Evolutionary conservation across 2,797 vertebrate genomes (phyloP), one percentile per base, ranked within the genome.

Genomic region (Alectoris magna): DNA sequence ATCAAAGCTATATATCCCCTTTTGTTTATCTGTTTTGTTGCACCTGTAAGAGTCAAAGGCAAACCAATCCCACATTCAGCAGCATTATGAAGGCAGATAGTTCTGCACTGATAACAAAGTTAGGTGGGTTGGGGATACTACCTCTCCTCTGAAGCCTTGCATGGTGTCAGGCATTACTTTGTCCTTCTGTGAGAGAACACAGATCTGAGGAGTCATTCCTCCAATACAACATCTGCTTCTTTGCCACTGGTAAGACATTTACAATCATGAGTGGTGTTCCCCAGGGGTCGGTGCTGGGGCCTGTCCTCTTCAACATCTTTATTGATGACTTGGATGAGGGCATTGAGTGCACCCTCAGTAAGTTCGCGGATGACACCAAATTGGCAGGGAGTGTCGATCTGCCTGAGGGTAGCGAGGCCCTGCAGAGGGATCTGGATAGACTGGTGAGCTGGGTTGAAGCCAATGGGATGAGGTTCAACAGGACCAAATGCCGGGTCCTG

Each of bases 81-180:
- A 62, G 41, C 62, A 14, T 1, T 59, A 43, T 43, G 53, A 88
- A 91, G 79, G 13, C 55, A 44, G 26, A 19, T 55, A 72, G 12
- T 21, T 71, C 18, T 31, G 22, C 10, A 3, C 4, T 44, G 24
- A 19, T 24, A 84, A 19, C 19, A n/a, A 21, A 75, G 10, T 49
- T 43, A 21, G 15, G 31, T 67, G 51, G 9, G 7, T 36, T 56
- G 72, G 15, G 9, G 14, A 9, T 84, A 18, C 31, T 48, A 16
- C 5, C 1, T 29, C 67, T 44, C 46, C 62, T 71, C 39, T 76
- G 18, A 88, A 72, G 16, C 21, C 38, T 79, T 24, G 18, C 0
- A 0, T 16, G 1, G 3, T 63, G 3, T 75, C 51, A 86, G 43
- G 11, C 8, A 26, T 6, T 56, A 11, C 6, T 62, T 3, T 5